Base-by-base conservation (phyloP, 2,888 invertebrate genomes). In the Emmelina monodactyla region DNA sequence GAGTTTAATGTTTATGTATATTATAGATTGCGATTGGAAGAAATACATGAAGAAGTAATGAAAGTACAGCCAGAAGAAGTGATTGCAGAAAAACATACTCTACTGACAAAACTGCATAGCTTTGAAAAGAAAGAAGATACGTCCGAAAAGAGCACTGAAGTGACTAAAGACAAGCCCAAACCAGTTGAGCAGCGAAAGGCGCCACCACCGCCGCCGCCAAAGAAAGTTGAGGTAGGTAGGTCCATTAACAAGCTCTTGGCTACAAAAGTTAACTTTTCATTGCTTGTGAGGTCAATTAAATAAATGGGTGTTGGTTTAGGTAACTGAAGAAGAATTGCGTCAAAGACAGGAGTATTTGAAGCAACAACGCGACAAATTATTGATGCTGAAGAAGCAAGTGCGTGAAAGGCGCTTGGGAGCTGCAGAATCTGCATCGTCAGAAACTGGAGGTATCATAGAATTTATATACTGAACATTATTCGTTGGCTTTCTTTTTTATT, bases 361-460 rank as follows among this genome's bases (percentile, higher is more conserved):
- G 35, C 87, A 90, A 40, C 96, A 97, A 60, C 83, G 97, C 14
- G 97, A 97, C 65, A 94, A 95, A 59, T 82, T 97, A 34, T 82
- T 97, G 29, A 91, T 91, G 13, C 75, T 96, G 56, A 97, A 97
- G 68, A 92, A 91, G 56, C 88, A 91, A 58, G 94, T 91, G 14
- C 83, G 97, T 13, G 89, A 91, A 55, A 88, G 89, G 47, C 87
- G 91, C 58, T 75, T 95, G 5, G 85, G 84, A 16, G 83, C 80
- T 22, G 84, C 83, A 84, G 79, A 79, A 31, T 52, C 80, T 22
- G 84, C 83, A 84, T 84, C 34, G 69, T 70, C 29, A 1, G 79
- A 79, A 30, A 52, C 60, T 39, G 69, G 65, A 49, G 69, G 72
- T 66, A 46, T 30, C 6, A 12, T 6, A 19, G 19, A 19, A 19